A percentile compares a stretch with the other conserved stretches of the same genome.
Conservation (phyloP, 2,797 vertebrate genomes). For the Artibeus jamaicensis region DNA sequence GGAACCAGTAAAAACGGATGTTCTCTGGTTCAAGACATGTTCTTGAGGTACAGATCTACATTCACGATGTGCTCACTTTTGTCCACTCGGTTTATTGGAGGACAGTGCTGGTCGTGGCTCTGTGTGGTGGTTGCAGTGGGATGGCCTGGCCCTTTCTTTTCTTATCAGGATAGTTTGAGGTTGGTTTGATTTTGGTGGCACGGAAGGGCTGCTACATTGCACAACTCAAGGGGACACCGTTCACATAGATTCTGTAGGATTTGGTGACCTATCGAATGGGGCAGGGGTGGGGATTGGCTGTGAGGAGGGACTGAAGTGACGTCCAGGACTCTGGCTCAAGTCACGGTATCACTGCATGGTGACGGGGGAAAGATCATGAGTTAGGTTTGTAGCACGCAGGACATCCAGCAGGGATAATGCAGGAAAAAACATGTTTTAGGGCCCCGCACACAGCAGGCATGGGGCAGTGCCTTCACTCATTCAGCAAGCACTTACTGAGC, state of each 20-base stretch:
- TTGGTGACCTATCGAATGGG: neutral
- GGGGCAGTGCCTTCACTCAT: neutral
- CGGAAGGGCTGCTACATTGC: neutral
- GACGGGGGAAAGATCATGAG: neutral
- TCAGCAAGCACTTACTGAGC: too few species aligned
- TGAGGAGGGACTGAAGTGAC: neutral
- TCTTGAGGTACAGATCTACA: neutral
- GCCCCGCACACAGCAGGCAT: neutral
- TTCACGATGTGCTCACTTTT: too few species aligned
- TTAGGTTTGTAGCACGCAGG: neutral
- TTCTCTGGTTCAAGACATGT: neutral
- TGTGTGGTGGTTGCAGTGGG: neutral
- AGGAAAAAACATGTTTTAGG: neutral
- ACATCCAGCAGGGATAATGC: neutral
- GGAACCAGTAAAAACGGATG: neutral
- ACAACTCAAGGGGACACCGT: too few species aligned
- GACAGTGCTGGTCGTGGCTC: too few species aligned
- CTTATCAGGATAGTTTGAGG: neutral
- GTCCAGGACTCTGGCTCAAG: neutral
- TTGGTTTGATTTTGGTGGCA: neutral
- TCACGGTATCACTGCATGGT: accelerated
- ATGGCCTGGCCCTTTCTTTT: neutral
- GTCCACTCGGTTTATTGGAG: neutral
- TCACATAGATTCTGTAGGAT: neutral
- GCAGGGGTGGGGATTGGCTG: too few species aligned